Base-by-base conservation (phyloP, 2,888 invertebrate genomes). In the Heliconius hortense region DNA sequence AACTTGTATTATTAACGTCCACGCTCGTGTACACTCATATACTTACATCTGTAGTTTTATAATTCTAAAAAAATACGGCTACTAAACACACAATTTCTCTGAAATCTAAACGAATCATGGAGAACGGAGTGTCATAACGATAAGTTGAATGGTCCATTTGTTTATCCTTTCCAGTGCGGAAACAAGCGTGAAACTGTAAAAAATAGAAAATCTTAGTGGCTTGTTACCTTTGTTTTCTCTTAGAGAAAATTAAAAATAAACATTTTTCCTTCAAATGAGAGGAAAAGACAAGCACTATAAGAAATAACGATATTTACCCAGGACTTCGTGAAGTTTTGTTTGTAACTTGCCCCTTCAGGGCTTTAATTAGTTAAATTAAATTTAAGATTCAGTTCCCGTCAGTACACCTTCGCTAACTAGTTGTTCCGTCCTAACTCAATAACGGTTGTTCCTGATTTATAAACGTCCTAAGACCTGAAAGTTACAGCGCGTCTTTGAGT, bases 351-450 rank as follows among this genome's bases (percentile, higher is more conserved):
- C 64, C 13, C 4, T 31, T 64, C 21, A 64, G 35, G 64, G 31
- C 4, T 35, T 35, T 64, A 31, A 64, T 64, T 64, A n/a, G 35
- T 35, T 64, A 10, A 64, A 64, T 35, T 64, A 64, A 31, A 64
- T 11, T 64, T 24, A 26, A 15, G 13, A 2, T 31, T 31, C 15
- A 62, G 28, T 28, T 62, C 18, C 18, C 63, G 21, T 35, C 0
- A n/a, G 35, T 21, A 18, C 18, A 63, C 31, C 63, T 63, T 31
- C 56, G 21, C 64, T 64, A 35, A 64, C 35, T 64, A 64, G 64
- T 35, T 64, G 64, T n/a, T 18, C 21, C 28, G 13, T 18, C 13
- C 64, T 64, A 64, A 63, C 28, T 18, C 62, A 63, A 63, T 31
- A 63, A 31, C 62, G 31, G 21, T 62, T 62, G 62, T 62, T 62